Base-by-base conservation (phyloP, 2,797 vertebrate species). In the Aulostomus chinensis region DNA sequence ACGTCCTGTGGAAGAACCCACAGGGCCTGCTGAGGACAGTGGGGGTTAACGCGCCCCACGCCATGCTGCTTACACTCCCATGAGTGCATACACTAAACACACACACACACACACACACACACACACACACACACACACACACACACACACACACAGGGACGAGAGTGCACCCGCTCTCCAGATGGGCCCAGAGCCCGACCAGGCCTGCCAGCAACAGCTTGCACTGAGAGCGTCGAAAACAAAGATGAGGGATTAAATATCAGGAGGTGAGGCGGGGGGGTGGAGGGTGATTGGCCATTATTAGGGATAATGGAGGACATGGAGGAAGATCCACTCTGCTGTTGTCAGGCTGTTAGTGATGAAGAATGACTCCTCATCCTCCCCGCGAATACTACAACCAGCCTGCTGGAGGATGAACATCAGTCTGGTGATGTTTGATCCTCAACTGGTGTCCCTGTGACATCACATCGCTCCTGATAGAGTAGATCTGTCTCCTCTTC, bases 171-270 rank as follows among this genome's bases (percentile, higher is more conserved):
- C 83, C 84, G 86, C 88, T 93, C 88, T 93, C 93, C 93, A 96
- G 94, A 94, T 94, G 92, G 93, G 89, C 87, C 21, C 84, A 72
- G 82, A 80, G 86, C 87, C 85, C 89, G 86, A 75, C 81, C 74
- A 83, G 82, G 81, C 86, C 78, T 90, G 91, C 89, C 92, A 93
- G 91, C 91, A 93, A 92, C 93, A 94, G 93, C 93, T 94, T 94
- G 92, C 17, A 75, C 78, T 85, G 90, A 92, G 93, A 91, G 93
- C 89, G 92, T 86, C 90, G 92, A 93, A 93, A 94, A 94, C 92
- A 93, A 94, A 93, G 91, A 93, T 93, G 93, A 94, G 68, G 86
- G 91, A 93, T 92, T 91, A 93, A 93, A 94, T 93, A 92, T 94
- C 91, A 92, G 90, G 90, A 85, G 90, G 76, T 7, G 75, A 64